Conservation (phyloP, 2,113 vertebrate species). For the Camelus bactrianus region DNA sequence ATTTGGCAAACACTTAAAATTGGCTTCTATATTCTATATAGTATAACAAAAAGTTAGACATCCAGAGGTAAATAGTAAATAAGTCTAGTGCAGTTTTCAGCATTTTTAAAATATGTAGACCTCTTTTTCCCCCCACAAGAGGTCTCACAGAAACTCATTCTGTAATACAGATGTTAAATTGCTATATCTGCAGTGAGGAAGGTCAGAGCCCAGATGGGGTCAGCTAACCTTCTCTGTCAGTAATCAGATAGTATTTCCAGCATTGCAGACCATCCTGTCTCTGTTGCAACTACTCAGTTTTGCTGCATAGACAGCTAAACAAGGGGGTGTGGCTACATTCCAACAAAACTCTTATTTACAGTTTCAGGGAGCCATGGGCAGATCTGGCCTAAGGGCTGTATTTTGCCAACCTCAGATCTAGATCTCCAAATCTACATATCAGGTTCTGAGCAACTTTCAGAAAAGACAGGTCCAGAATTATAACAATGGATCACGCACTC, state of each 20-base stretch:
- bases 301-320: neutral
- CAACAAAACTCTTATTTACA: neutral
- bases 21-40: neutral
- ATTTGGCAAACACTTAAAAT: neutral
- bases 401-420: neutral
- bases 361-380: neutral
- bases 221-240: neutral
- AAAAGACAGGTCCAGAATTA: neutral
- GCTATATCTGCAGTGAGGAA: neutral
- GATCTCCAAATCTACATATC: neutral
- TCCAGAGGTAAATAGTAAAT: neutral
- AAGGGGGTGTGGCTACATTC: neutral
- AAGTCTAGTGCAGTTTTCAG: neutral
- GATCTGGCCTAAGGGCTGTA: neutral
- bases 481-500: too few relatives aligned
- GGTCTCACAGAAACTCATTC: neutral
- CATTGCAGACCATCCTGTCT: neutral
- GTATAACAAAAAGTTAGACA: conserved; percentile 35
- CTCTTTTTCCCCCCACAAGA: neutral
- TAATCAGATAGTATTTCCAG: neutral
- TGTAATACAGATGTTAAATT: neutral
- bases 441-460: neutral
- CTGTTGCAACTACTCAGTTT: neutral
- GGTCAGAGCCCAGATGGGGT: neutral
- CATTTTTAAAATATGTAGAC: neutral